Evolutionary conservation across 2,113 vertebrate genomes (phyloP).

Genomic region (Daphoenositta chrysoptera): DNA sequence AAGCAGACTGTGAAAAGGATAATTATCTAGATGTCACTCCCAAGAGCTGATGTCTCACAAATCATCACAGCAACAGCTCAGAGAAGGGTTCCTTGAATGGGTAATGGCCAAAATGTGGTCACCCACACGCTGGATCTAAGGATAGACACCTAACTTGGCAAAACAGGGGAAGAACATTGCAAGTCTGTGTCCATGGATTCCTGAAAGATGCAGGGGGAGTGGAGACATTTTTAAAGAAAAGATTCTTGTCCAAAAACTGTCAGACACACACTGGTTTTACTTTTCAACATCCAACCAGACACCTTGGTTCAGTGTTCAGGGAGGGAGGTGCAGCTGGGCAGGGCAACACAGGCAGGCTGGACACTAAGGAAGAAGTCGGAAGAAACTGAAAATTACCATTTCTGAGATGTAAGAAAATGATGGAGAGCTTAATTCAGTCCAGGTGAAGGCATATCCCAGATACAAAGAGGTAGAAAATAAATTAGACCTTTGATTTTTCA

Average conservation of each 20-base stretch:
- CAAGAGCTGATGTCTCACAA: not conserved
- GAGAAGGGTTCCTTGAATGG: not conserved
- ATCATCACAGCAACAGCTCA: not conserved
- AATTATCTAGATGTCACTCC: not conserved
- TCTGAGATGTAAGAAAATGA: not conserved
- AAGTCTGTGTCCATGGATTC: accelerated
- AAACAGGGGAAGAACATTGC: not conserved
- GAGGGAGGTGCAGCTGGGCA: not conserved
- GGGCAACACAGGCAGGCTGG: not conserved
- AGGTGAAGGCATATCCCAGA: not conserved
- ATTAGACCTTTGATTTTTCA: not conserved
- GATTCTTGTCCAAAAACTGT: not conserved
- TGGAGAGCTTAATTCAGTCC: not conserved
- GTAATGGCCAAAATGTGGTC: not conserved
- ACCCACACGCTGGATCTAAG: not conserved
- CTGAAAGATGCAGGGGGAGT: not conserved
- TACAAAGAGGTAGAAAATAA: not conserved
- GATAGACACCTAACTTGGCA: not conserved
- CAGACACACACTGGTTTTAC: not conserved
- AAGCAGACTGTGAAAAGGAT: not conserved
- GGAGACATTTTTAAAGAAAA: not conserved
- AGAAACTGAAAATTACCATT: not conserved
- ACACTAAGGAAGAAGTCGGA: not conserved
- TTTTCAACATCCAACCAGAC: not conserved
- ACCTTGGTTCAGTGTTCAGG: not conserved